Evolutionary conservation across 2,113 vertebrate species (phyloP).

Genomic region (Phylloscopus trochiloides): DNA sequence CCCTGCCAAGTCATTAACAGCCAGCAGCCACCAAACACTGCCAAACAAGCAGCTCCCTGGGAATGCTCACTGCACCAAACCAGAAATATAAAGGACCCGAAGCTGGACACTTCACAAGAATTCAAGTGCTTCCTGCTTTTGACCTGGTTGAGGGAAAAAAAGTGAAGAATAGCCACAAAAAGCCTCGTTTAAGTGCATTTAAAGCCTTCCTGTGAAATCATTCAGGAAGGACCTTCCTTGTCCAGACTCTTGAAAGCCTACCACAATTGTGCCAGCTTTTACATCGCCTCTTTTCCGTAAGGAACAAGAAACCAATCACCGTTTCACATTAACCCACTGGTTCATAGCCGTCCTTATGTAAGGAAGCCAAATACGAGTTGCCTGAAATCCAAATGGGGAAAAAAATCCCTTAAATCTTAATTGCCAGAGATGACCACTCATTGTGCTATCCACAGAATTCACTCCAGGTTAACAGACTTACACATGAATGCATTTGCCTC

Average conservation of each 20-base stretch:
- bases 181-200: constrained; percentile 11
- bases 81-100: constrained; percentile 37
- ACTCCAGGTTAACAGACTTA: not conserved
- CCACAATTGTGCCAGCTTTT: not conserved
- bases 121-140: constrained; percentile 61
- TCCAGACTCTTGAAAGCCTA: not conserved
- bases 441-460: not conserved
- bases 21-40: not conserved
- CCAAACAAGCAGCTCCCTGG: constrained; percentile 8
- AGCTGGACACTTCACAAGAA: constrained; percentile 46
- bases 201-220: constrained; percentile 16
- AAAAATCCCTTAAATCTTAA: not conserved
- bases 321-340: not conserved
- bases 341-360: not conserved
- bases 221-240: constrained; percentile 2
- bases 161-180: constrained; percentile 1
- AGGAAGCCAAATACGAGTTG: not conserved
- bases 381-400: not conserved
- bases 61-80: not conserved
- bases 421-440: not conserved
- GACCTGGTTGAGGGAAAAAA: constrained; percentile 15
- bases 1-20: constrained; percentile 26
- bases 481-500: not conserved
- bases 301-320: not conserved
- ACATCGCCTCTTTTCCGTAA: not conserved